Percentiles rank a stretch among this genome's conserved stretches.
Conservation (phyloP, 2,797 vertebrate genomes). For the Telmatherina bonti region DNA sequence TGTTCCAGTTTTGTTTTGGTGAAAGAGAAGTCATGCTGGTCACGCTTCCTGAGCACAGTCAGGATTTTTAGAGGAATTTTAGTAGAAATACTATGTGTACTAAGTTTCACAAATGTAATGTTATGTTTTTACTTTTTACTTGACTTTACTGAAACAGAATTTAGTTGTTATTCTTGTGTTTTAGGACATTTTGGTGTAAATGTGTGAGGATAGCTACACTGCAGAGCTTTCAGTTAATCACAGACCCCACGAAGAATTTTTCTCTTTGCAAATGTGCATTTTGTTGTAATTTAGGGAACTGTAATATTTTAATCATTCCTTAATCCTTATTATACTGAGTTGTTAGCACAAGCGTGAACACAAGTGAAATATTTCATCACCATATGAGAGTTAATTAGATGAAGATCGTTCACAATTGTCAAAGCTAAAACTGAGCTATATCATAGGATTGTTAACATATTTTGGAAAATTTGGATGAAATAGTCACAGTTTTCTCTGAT, state of each 20-base stretch:
- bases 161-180: constrained; percentile 36
- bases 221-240: neutral
- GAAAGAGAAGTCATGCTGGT: constrained; percentile 48
- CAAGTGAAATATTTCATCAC: neutral
- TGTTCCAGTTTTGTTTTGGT: constrained; percentile 40
- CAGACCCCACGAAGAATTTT: too few species aligned
- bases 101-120: constrained; percentile 60
- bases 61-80: constrained; percentile 61
- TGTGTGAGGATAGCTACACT: neutral
- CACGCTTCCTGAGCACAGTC: constrained; percentile 8
- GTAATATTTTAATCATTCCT: neutral
- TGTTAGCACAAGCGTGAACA: constrained; percentile 1
- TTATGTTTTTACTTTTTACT: constrained; percentile 41
- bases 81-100: constrained; percentile 73
- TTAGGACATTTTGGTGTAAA: constrained; percentile 44
- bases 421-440: neutral
- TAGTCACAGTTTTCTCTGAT: too few species aligned
- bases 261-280: neutral
- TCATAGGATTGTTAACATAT: neutral
- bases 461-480: too few species aligned
- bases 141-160: constrained; percentile 42
- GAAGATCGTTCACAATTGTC: neutral
- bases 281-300: neutral
- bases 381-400: neutral
- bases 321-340: too few species aligned